Evolutionary conservation across 2,797 vertebrate species (phyloP), one percentile per base, ranked within the genome.

Genomic region (Pelochelys cantorii): DNA sequence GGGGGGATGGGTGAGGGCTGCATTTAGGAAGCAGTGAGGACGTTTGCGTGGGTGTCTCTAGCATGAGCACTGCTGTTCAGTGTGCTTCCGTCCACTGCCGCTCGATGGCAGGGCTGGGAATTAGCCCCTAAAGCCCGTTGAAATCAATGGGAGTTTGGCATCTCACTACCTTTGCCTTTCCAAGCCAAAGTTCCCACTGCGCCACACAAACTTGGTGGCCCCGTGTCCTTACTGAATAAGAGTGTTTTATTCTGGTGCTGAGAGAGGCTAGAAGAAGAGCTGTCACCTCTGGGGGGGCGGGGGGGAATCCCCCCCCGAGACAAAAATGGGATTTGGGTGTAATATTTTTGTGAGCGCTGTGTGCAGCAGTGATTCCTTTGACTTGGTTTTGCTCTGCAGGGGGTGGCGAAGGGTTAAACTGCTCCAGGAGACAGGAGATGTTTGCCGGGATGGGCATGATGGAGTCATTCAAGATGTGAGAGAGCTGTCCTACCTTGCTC

Each of bases 1-100:
- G 17, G 4, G 22, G 52, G 77, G 79, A 68, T 74, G 60, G 74
- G 52, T 13, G 0, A 2, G 55, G 83, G 65, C 59, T 83, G 77
- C 0, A 0, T 59, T 83, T 29, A 13, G 0, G 7, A 4, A 81
- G 55, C 52, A 7, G 27, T 0, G 13, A 27, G 3, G 2, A 6
- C 52, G 25, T 81, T 83, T n/a, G 78, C 12, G n/a, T 81, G 37
- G 4, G 56, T 0, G 1, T 29, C 23, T 79, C 27, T 31, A 20
- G 27, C 3, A 1, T 52, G 3, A 80, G 20, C 13, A 23, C 27
- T 48, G 31, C 74, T 25, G 15, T 1, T 4, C 12, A 25, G 3
- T 2, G 37, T 23, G 3, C 23, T 23, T 29, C 31, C 27, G 11
- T 56, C 25, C 0, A 0, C 42, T 56, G 56, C 22, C 34, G 25